These are phyloP conservation scores for Columba livia DNA, from an alignment of 2,113 vertebrate genomes.

Conservation along the genomic window DNA sequence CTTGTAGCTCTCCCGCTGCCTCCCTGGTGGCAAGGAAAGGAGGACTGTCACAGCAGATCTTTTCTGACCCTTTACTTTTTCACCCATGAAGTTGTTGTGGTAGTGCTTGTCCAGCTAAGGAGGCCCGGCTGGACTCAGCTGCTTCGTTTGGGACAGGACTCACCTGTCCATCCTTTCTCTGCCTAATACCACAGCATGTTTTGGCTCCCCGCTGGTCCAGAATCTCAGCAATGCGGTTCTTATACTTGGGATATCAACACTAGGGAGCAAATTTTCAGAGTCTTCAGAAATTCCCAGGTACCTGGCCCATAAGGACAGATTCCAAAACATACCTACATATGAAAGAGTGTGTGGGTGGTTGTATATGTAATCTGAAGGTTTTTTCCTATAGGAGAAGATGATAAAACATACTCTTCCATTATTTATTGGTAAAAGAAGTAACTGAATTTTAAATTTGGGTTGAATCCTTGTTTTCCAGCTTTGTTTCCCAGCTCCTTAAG, in stretches of 20 bases:
- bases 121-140: background rate
- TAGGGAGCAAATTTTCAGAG: background rate
- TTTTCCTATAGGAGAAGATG: background rate
- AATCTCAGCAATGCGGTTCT: background rate
- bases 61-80: background rate
- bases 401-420: background rate
- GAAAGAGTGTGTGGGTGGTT: background rate
- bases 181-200: background rate
- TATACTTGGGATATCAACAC: background rate
- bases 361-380: rapidly evolving
- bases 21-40: background rate
- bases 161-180: background rate
- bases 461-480: background rate
- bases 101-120: background rate
- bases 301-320: background rate
- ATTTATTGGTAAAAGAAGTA: background rate
- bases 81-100: background rate
- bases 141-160: background rate
- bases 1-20: background rate
- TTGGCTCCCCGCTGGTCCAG: background rate
- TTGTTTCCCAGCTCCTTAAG: background rate
- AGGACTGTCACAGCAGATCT: background rate
- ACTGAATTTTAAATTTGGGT: background rate
- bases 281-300: background rate
- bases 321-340: background rate